Evolutionary conservation across 2,113 vertebrate genomes (phyloP).

Genomic region (Empidonax alnorum): DNA sequence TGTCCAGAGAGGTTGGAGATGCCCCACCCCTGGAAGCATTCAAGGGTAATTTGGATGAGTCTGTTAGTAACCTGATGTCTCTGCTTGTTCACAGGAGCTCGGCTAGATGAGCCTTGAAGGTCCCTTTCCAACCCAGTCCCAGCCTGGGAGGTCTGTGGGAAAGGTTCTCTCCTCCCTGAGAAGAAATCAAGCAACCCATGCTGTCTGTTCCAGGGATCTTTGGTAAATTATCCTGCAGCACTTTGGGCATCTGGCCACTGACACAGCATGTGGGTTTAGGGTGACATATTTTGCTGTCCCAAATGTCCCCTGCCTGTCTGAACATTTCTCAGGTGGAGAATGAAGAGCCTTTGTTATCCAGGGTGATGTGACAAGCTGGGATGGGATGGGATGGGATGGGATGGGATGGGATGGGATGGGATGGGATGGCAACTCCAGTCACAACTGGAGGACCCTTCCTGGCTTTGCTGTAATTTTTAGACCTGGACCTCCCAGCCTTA

Average conservation of each 20-base stretch:
- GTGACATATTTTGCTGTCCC: background rate
- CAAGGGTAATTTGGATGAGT: fast-evolving
- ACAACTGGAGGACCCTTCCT: background rate
- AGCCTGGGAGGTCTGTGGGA: background rate
- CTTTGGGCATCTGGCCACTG: background rate
- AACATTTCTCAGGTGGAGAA: background rate
- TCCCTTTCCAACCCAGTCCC: background rate
- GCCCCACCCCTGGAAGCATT: background rate
- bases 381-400: background rate
- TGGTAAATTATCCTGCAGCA: background rate
- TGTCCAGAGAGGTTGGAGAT: background rate
- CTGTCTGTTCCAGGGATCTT: background rate
- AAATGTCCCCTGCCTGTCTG: background rate
- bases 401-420: background rate
- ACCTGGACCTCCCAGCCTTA: background rate
- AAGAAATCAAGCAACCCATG: background rate
- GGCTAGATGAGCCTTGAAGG: no score
- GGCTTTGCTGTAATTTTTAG: background rate
- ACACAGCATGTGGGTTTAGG: background rate
- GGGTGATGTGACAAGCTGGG: background rate
- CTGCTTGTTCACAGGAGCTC: background rate
- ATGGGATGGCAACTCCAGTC: background rate
- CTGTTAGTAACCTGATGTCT: background rate
- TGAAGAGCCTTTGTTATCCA: background rate
- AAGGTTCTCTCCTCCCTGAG: background rate